Evolutionary conservation across 2,888 invertebrate genomes (phyloP), one percentile per base, ranked within the genome.

Genomic region (Lucinisca nassula): DNA sequence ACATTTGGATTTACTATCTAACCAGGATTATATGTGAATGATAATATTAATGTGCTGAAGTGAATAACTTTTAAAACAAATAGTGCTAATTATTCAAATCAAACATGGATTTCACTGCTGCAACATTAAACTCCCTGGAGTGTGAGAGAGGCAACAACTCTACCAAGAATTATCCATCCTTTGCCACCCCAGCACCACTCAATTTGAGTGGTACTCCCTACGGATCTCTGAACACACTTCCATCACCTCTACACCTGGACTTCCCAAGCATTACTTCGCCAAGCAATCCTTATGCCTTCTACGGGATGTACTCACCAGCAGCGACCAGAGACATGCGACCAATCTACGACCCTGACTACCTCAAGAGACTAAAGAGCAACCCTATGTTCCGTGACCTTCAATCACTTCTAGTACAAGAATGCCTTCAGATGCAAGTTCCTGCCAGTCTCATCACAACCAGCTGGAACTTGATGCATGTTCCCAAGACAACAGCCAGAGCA

Each of bases 331-430:
- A 74, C 24, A 80, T 83, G 51, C 82, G 82, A 17, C 80, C 91
- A 12, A 45, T 84, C 79, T 87, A 86, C 72, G 88, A 86, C 74
- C 88, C 85, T n/a, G 49, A 78, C 12, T 91, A 91, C 72, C 88
- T 93, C n/a, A 77, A 87, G 3, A 86, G 92, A 35, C 89, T 93
- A 24, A 91, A 92, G 75, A 92, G 88, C 55, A 93, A 94, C 81
- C 93, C 94, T 24, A 92, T 94, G 90, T 93, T 94, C 81, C 74
- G 87, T n/a, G 94, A 94, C 37, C 82, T 94, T n/a, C 92, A 93
- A 78, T 85, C 87, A 35, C 73, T 92, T 0, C 90, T 93, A 0
- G 82, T 90, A 35, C 91, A 93, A 72, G 94, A 94, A 87, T 93
- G 92, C 79, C 76, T 87, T 32, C 91, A 92, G 86, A 90, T 92